Evolutionary conservation across 2,797 vertebrate species (phyloP).

Genomic region (Taeniopygia guttata): DNA sequence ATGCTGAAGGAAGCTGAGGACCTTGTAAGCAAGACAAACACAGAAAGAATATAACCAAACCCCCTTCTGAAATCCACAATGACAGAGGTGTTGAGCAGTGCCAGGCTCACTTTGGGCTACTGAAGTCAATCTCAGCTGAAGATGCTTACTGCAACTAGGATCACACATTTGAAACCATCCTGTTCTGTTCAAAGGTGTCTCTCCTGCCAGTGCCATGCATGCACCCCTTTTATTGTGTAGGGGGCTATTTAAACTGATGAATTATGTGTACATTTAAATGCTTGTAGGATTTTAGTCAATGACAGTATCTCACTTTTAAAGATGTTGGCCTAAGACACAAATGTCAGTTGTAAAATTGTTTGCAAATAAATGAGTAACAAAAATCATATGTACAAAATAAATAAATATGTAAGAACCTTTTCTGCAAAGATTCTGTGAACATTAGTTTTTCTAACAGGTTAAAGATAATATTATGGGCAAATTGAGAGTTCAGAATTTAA

Average conservation of each 20-base stretch:
- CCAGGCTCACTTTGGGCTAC: background rate
- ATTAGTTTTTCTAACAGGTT: background rate
- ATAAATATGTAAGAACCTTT: background rate
- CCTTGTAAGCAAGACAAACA: background rate
- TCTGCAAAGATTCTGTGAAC: background rate
- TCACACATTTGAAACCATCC: background rate
- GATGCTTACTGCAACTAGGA: background rate
- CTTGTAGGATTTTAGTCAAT: background rate
- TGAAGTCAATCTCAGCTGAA: background rate
- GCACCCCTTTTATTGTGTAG: background rate
- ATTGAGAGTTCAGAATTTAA: background rate
- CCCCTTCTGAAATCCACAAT: accelerated
- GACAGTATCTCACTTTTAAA: background rate
- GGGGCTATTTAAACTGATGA: background rate
- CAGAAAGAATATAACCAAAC: accelerated
- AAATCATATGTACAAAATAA: background rate
- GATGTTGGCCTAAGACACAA: background rate
- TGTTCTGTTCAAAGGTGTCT: background rate
- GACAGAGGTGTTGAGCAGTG: background rate
- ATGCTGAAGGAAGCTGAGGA: background rate
- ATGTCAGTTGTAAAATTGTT: background rate
- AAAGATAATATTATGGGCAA: background rate
- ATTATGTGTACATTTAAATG: background rate
- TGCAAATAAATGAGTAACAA: background rate
- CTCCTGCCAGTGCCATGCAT: accelerated